Conservation (phyloP, 2,113 vertebrate genomes). For the Sardina pilchardus region DNA sequence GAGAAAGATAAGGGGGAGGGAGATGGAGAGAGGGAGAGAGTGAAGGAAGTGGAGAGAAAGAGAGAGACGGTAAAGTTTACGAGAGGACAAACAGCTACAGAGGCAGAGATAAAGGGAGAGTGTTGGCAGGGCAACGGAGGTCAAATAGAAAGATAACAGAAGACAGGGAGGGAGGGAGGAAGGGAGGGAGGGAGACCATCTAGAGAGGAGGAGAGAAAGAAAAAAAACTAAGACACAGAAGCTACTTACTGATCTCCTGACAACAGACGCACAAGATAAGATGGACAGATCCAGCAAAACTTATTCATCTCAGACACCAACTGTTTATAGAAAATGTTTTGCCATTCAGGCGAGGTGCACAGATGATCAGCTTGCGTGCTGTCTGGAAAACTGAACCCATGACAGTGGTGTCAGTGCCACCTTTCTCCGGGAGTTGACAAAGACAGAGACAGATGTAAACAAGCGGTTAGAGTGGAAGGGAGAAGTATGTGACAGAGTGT, state of each 20-base stretch:
- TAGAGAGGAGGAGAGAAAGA: not conserved
- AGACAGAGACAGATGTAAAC: not conserved
- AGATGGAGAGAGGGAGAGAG: not conserved
- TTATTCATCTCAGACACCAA: not conserved
- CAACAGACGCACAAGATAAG: not conserved
- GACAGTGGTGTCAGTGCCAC: not conserved
- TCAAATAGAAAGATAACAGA: not conserved
- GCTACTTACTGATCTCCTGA: not conserved
- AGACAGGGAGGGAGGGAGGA: not conserved
- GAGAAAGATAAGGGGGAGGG: not conserved
- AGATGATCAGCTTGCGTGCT: not conserved
- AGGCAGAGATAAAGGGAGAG: not conserved
- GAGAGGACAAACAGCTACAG: not conserved
- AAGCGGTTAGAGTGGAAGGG: not conserved
- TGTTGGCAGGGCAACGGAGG: not conserved
- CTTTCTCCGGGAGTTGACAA: not conserved
- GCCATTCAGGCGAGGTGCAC: too few relatives aligned
- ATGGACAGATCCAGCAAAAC: not conserved
- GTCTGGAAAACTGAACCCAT: not conserved
- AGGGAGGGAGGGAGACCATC: not conserved
- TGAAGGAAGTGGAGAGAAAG: not conserved
- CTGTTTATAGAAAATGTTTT: too few relatives aligned
- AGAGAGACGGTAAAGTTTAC: not conserved
- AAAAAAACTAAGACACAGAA: not conserved
- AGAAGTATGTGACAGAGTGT: not conserved